Base-by-base conservation (phyloP, 2,113 vertebrate genomes). In the Sprattus sprattus region DNA sequence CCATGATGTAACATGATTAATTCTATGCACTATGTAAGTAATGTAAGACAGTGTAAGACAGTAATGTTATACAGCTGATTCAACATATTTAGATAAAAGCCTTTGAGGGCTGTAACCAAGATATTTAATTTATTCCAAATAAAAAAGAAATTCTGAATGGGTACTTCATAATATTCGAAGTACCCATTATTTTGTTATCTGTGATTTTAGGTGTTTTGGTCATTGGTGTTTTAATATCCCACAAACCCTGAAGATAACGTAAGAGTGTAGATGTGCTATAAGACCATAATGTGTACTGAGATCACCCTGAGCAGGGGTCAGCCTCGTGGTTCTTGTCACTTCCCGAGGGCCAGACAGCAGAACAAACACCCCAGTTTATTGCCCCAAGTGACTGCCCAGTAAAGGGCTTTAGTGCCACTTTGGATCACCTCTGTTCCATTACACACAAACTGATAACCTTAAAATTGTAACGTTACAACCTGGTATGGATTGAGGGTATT, bases 311-410 rank as follows among this genome's bases (percentile, higher is more conserved):
- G 46, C 50, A 83, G 50, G 82, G 85, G 89, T 89, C 89, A 89
- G 85, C 83, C 67, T 78, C 75, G 80, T 82, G 45, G 47, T 83
- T 88, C 83, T 86, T 84, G 89, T 85, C 89, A 85, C 86, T 67
- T 88, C 71, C 82, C 82, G 52, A 20, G 10, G 28, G 39, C 90
- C 91, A 94, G 93, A 93, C 93, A 86, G 88, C 87, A 90, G 89
- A 92, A 90, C 90, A 94, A 94, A 94, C 90, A 93, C 92, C 85
- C 87, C 84, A 85, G 88, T 94, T 93, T 92, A 93, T 88, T 87
- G 85, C 91, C 87, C 85, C 78, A 20, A 88, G 82, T 89, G 89
- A 84, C 89, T 86, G 87, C 90, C 90, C 92, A 90, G 91, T 91
- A 92, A 94, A 78, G 93, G 81, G 82, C 84, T 92, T 91, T 89